Evolutionary conservation across 2,113 vertebrate species (phyloP), one percentile per base, ranked within the genome.

Genomic region (Turdus rufiventris): DNA sequence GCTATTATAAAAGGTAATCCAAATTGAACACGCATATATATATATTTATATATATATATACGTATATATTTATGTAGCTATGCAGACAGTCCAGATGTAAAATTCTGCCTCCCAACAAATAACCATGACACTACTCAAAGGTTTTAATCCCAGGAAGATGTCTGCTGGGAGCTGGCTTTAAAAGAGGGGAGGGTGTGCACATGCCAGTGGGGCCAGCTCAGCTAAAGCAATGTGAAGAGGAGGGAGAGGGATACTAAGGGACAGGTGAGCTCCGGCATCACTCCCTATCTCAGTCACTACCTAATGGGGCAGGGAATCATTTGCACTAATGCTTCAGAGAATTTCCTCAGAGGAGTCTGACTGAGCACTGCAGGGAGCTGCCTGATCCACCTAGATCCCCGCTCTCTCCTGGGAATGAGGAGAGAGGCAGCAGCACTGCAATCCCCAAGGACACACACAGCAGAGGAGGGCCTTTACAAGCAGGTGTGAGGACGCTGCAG

Each of bases 221-320:
- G 56, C 43, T 45, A 33, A 65, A 71, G 28, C 24, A 12, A 12
- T 0, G 0, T 6, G 18, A 48, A 16, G 16, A 38, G 29, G 19
- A 82, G 15, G 18, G 36, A 85, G 48, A 56, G 9, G n/a, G 11
- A 73, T 45, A 40, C 54, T 13, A 45, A 58, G 9, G 42, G 48
- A 18, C 33, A 60, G 19, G 8, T 12, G 25, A 12, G 17, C 45
- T 67, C 47, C 74, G 53, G 53, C 63, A 62, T 67, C 78, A n/a
- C 4, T n/a, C 36, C 34, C 33, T 26, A 2, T 17, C 54, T 43
- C 88, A 56, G 29, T 18, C 70, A 61, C 24, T 31, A 4, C 36
- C 53, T 57, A 18, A n/a, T 5, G 4, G 43, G 3, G 6, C 4
- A 74, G 23, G 33, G 18, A 87, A 75, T n/a, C 0, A 0, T 62